Base-by-base conservation (phyloP, 2,797 vertebrate genomes). In the Enteromius thamalakanensis region DNA sequence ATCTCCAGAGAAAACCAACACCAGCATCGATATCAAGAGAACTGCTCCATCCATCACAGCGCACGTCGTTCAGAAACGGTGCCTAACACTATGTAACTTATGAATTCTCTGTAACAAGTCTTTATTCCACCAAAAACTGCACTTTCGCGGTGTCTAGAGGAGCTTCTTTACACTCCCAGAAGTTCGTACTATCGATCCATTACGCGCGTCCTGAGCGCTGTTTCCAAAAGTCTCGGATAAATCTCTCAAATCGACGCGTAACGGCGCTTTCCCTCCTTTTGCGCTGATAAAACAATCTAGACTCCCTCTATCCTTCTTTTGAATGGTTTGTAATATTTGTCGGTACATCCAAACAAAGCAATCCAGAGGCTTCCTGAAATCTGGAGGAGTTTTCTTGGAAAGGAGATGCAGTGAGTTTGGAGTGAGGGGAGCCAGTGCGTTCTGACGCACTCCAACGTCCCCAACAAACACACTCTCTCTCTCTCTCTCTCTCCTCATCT, bases 181-280 rank as follows among this genome's bases (percentile, higher is more conserved):
- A 78, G 83, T 83, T 86, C 81, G 87, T 86, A 74, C 79, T 89
- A 88, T 78, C 85, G 84, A 86, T 83, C 87, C 88, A 88, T 86
- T 65, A 58, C 85, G 58, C 84, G 75, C 80, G 70, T 72, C 71
- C 19, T 32, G 76, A 34, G 45, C 40, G 60, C 40, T 34, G 42
- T 21, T 62, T 51, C 76, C 86, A 51, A 37, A 58, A 76, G 6
- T 47, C 40, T 83, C 55, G 62, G 55, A 72, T 60, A 70, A 85
- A 70, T 80, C 40, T 76, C 67, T 75, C 72, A 42, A 71, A 58
- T 67, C 49, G 53, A 82, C 45, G 58, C 26, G 69, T 76, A 67
- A 76, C 79, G 67, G 42, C 45, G 55, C 72, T 51, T 72, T 76
- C n/a, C n/a, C 58, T 60, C 64, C 45, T 62, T 45, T 64, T 40